Base-by-base conservation (phyloP, 2,888 invertebrate genomes). In the Carabus problematicus region DNA sequence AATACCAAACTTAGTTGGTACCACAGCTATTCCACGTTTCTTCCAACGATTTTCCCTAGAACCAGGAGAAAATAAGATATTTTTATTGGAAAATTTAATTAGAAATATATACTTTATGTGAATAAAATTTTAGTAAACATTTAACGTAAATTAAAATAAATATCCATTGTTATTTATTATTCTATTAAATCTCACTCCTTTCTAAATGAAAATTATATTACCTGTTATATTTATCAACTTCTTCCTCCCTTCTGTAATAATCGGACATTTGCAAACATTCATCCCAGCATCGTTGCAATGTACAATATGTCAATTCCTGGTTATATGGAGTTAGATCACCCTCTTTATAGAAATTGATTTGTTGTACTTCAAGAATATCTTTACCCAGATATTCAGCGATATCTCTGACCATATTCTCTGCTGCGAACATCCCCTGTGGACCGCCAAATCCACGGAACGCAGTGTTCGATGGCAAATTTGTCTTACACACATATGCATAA, bases 381-480 rank as follows among this genome's bases (percentile, higher is more conserved):
- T 88, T 87, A 0, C 87, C 85, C 18, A 95, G 82, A 74, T 85
- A 87, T 41, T 85, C 85, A 0, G 96, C 94, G 11, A 95, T 85
- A 72, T 93, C 89, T 71, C 91, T 85, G 45, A 94, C 86, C 74
- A 94, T 90, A 73, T 85, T 87, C 81, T 97, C 97, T 0, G 88
- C 91, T 1, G 90, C 87, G 77, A 93, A 92, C 94, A 95, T 94
- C 39, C 92, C 95, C 74, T 96, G 96, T 0, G 96, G 96, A 0
- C 90, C 94, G 6, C 96, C 96, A 76, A 95, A 96, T 1, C 95
- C 95, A 75, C 97, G 85, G 77, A 97, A 97, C 0, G 97, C 97
- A 0, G 97, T 97, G 78, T 95, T 95, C 0, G 95, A 95, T 0
- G 95, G 90, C 60, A 94, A 80, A 83, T 98, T 96, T 0, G 97